Conservation (phyloP, 2,113 vertebrate species). For the Thermophis baileyi region DNA sequence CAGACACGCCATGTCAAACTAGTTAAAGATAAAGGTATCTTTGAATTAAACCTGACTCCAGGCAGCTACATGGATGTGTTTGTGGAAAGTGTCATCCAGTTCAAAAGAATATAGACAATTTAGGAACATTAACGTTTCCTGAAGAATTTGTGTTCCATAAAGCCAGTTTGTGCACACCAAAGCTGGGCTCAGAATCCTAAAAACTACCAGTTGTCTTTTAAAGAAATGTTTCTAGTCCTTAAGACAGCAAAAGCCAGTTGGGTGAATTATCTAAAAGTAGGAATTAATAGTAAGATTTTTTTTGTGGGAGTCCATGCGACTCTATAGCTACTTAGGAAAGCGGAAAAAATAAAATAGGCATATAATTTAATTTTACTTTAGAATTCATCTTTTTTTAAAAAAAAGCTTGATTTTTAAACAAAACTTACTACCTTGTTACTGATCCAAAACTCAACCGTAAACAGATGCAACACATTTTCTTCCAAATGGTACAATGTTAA, state of each 20-base stretch:
- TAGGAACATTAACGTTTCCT: background rate
- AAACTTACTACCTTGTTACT: background rate
- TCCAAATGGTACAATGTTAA: background rate
- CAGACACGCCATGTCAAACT: background rate
- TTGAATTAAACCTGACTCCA: background rate
- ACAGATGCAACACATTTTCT: background rate
- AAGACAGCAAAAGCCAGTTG: background rate
- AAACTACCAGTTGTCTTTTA: background rate
- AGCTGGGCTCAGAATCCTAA: background rate
- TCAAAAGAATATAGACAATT: background rate
- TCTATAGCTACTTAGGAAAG: background rate
- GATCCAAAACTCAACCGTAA: background rate
- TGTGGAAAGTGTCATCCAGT: background rate
- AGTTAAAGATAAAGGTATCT: background rate
- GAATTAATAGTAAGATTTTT: background rate
- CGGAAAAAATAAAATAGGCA: background rate
- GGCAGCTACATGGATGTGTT: background rate
- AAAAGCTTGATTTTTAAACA: background rate
- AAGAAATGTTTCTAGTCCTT: background rate
- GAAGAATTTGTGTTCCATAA: background rate
- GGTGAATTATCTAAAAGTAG: background rate
- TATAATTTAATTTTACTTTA: background rate
- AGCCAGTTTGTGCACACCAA: background rate
- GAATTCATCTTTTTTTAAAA: background rate
- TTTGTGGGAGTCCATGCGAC: background rate